phyloP scores from a whole-genome alignment of 2,888 invertebrate species.

The Ametastegia equiseti region DNA sequence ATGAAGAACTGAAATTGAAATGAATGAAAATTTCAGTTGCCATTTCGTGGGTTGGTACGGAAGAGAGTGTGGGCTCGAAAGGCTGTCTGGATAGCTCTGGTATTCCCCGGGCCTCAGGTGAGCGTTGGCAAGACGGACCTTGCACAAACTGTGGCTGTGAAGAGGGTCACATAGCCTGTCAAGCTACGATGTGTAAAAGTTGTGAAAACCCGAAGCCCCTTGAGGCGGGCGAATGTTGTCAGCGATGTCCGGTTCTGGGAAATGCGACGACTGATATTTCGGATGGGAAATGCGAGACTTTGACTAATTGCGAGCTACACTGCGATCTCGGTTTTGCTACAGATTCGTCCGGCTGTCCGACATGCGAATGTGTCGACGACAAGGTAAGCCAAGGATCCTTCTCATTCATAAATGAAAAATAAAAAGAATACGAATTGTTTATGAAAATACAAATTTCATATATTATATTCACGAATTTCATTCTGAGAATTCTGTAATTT shows the following conservation, averaged over 20 bases:
- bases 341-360: conserved; percentile 58
- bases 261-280: conserved; percentile 52
- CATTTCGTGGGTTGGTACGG: conserved; percentile 60
- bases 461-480: no score
- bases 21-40: conserved; percentile 57
- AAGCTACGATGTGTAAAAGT: conserved; percentile 68
- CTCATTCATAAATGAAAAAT: neutral
- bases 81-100: conserved; percentile 61
- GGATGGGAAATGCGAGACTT: conserved; percentile 52
- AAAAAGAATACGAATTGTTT: neutral
- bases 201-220: conserved; percentile 65
- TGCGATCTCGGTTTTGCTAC: conserved; percentile 63
- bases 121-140: conserved; percentile 58
- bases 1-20: neutral
- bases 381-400: conserved; percentile 50
- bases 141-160: conserved; percentile 69
- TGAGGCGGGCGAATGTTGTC: conserved; percentile 68
- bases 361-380: conserved; percentile 62
- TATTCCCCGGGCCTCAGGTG: conserved; percentile 61
- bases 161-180: conserved; percentile 62
- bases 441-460: no score
- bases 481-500: no score
- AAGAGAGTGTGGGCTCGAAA: conserved; percentile 52
- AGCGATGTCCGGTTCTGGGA: conserved; percentile 62
- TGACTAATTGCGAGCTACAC: conserved; percentile 61